phyloP scores from a whole-genome alignment of 30 jellyfish, hydroid and myxozoan genomes.

The Haliclystus octoradiatus region DNA sequence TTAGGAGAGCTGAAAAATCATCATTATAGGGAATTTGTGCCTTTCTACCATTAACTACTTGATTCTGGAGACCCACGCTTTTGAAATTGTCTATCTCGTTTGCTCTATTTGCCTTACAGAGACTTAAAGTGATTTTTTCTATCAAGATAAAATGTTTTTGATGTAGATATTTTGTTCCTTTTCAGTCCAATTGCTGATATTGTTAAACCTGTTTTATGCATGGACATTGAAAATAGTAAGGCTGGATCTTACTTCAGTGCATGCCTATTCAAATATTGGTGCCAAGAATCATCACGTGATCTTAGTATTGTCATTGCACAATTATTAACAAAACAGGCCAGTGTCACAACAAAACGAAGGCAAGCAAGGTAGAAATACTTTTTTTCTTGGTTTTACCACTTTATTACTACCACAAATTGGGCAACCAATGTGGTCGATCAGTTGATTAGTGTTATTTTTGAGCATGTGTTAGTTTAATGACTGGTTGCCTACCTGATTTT shows the following conservation, averaged over 20 bases:
- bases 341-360: slow-evolving; percentile 27
- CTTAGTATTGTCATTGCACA: slow-evolving; percentile 75
- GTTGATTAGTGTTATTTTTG: not conserved
- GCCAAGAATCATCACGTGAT: slow-evolving; percentile 72
- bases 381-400: not conserved
- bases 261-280: slow-evolving; percentile 83
- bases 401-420: not conserved
- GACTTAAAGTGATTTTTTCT: too few species aligned
- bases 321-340: slow-evolving; percentile 33
- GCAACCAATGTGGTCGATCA: too few species aligned
- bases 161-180: not conserved
- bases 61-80: too few species aligned
- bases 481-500: not conserved
- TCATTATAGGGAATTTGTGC: too few species aligned
- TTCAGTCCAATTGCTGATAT: slow-evolving; percentile 77
- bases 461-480: not conserved
- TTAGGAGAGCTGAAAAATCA: too few species aligned
- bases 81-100: too few species aligned
- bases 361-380: slow-evolving; percentile 32
- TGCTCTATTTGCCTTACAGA: too few species aligned
- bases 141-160: too few species aligned
- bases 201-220: slow-evolving; percentile 70
- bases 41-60: too few species aligned
- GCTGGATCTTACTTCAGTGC: slow-evolving; percentile 46
- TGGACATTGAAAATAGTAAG: slow-evolving; percentile 30